Evolutionary conservation across 2,113 vertebrate species (phyloP).

Genomic region (Limnothrissa miodon): DNA sequence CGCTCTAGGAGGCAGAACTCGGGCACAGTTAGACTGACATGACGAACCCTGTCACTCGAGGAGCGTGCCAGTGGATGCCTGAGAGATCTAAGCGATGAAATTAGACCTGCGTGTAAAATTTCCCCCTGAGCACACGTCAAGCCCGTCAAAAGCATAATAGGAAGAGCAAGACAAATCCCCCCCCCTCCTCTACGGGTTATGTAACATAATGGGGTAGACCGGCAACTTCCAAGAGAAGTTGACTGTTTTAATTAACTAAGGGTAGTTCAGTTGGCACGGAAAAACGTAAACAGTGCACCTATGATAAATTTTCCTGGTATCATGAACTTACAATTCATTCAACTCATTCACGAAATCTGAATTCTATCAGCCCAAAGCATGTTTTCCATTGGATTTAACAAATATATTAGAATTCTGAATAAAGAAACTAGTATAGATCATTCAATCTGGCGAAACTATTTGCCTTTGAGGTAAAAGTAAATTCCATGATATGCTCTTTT

Average conservation of each 20-base stretch:
- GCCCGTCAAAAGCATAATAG: neutral
- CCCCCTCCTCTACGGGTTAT: neutral
- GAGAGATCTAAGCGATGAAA: neutral
- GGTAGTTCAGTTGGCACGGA: neutral
- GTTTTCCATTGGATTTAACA: neutral
- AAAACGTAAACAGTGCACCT: neutral
- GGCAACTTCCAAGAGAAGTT: neutral
- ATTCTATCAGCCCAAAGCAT: neutral
- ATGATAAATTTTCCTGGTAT: neutral
- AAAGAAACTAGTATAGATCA: too few relatives aligned
- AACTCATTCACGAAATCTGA: neutral
- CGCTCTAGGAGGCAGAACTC: neutral
- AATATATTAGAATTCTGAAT: too few relatives aligned
- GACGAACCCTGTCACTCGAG: neutral
- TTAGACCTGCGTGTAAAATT: constrained; percentile 12
- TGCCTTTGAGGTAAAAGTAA: too few relatives aligned
- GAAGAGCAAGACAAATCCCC: neutral
- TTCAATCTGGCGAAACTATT: too few relatives aligned
- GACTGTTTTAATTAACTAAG: neutral
- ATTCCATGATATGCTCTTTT: too few relatives aligned
- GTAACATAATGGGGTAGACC: neutral
- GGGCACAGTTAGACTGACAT: neutral
- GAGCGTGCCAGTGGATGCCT: constrained; percentile 1
- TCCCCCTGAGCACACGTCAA: neutral
- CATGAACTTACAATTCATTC: neutral